Evolutionary conservation across 2,888 invertebrate species (phyloP).

Genomic region (Drosophila infuscata): DNA sequence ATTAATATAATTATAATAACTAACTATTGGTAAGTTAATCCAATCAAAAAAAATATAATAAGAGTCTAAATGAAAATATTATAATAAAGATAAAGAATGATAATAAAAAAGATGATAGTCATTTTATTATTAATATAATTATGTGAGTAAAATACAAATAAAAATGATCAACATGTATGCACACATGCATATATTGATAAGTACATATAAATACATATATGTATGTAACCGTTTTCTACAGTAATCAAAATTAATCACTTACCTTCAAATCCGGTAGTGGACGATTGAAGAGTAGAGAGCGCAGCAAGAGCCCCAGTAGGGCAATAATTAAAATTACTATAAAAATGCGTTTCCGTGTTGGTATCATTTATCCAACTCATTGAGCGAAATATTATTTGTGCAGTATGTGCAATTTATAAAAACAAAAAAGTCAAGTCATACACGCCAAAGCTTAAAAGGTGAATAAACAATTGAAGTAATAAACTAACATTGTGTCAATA

Average conservation of each 20-base stretch:
- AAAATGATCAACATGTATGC: not conserved
- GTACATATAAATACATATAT: no score
- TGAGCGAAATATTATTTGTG: constrained; percentile 35
- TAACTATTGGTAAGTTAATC: not conserved
- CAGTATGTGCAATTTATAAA: constrained; percentile 44
- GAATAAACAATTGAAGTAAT: constrained; percentile 7
- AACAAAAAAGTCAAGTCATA: constrained; percentile 13
- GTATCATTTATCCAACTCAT: constrained; percentile 68
- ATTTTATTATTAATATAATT: not conserved
- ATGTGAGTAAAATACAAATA: not conserved
- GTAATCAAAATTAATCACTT: constrained; percentile 29
- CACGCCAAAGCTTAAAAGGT: not conserved
- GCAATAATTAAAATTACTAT: constrained; percentile 56
- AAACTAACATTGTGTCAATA: constrained; percentile 21
- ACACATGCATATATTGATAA: not conserved
- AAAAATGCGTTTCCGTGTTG: constrained; percentile 74
- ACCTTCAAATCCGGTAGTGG: constrained; percentile 54
- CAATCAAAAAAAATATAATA: not conserved
- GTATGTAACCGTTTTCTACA: not conserved
- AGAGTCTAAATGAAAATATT: not conserved
- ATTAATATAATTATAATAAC: not conserved
- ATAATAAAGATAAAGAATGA: not conserved
- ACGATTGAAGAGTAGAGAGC: constrained; percentile 56
- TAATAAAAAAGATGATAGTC: not conserved
- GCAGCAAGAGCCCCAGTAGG: constrained; percentile 59